A percentile compares a stretch with the other conserved stretches of the same genome.
phyloP scores from a whole-genome alignment of 2,113 vertebrate genomes.

The Daubentonia madagascariensis region DNA sequence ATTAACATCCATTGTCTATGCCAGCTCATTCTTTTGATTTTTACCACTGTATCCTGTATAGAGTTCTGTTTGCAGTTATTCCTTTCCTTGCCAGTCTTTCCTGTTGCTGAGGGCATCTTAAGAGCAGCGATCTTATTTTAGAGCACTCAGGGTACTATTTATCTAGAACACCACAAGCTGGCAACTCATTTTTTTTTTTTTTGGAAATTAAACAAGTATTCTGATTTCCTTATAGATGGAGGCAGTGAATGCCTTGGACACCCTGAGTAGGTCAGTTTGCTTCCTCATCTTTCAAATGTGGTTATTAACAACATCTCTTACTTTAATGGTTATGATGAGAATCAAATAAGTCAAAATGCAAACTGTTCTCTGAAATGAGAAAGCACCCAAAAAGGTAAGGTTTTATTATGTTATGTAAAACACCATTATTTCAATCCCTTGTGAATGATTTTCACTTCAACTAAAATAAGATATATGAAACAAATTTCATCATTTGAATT shows the following conservation, averaged over 20 bases:
- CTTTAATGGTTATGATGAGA: background rate
- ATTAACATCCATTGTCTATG: background rate
- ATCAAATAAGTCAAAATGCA: background rate
- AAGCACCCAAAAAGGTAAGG: background rate
- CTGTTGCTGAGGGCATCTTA: background rate
- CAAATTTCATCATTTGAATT: background rate
- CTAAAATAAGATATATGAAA: background rate
- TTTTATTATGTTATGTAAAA: background rate
- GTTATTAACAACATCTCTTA: background rate
- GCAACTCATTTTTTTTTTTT: background rate
- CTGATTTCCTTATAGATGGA: background rate
- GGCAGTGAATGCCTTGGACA: background rate
- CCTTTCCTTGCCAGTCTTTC: background rate
- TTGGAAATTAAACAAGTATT: background rate
- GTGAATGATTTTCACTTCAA: background rate
- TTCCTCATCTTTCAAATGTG: background rate
- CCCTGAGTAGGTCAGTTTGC: background rate
- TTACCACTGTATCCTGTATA: rapidly evolving
- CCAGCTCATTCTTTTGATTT: background rate
- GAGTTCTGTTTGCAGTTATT: background rate
- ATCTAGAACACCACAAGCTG: background rate
- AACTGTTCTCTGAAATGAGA: background rate
- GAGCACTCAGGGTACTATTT: background rate
- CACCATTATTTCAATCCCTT: background rate
- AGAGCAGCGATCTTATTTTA: background rate